Conservation (phyloP, 2,888 invertebrate species). For the Laothoe populi region DNA sequence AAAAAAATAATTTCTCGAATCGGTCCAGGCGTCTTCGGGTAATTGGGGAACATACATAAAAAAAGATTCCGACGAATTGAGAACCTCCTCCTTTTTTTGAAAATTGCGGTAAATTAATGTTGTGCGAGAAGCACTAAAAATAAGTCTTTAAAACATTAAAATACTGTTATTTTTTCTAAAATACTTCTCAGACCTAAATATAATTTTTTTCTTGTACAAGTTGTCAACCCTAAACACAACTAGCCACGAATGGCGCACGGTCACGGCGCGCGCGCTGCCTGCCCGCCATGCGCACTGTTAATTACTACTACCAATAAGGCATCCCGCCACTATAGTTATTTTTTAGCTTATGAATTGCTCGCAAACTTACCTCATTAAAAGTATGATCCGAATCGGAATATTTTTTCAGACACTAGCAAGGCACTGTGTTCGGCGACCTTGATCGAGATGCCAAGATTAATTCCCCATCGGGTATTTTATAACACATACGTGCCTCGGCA, state of each 20-base stretch:
- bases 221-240: no score
- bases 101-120: no score
- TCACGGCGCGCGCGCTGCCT: constrained; percentile 37
- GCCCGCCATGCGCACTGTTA: constrained; percentile 68
- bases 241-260: constrained; percentile 32
- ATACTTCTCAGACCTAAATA: no score
- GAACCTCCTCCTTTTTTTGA: no score
- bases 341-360: constrained; percentile 69
- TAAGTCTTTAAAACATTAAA: no score
- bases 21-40: no score
- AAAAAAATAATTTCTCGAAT: no score
- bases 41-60: no score
- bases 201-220: no score
- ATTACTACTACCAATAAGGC: constrained; percentile 80
- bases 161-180: no score
- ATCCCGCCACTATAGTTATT: constrained; percentile 73
- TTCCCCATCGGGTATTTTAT: constrained; percentile 67
- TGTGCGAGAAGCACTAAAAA: no score
- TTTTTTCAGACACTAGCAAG: constrained; percentile 53
- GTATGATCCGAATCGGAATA: constrained; percentile 55
- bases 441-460: constrained; percentile 73
- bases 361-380: constrained; percentile 66
- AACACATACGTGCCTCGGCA: constrained; percentile 61
- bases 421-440: constrained; percentile 50
- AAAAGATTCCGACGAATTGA: no score